Conservation (phyloP, 2,797 vertebrate genomes). For the Vultur gryphus region DNA sequence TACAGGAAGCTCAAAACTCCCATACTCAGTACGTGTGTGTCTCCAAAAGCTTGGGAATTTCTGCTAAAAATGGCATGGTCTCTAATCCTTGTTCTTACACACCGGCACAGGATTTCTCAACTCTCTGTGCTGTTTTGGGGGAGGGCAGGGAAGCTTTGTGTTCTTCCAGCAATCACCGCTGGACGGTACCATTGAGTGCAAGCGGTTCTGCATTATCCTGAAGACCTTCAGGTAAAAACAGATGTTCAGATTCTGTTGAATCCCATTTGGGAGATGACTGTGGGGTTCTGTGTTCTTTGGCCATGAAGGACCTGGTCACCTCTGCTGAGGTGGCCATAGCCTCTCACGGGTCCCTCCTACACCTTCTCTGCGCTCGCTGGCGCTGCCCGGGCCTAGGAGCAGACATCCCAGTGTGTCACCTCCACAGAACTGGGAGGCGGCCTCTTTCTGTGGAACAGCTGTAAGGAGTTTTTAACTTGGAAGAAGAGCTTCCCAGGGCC, state of each 20-base stretch:
- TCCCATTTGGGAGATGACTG: accelerated
- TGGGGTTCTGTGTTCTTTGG: accelerated
- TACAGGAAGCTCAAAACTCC: neutral
- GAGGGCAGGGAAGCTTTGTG: neutral
- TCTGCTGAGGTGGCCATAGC: accelerated
- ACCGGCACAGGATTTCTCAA: neutral
- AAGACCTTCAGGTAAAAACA: neutral
- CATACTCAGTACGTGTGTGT: accelerated
- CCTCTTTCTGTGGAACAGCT: no score
- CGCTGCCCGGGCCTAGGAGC: accelerated
- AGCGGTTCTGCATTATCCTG: neutral
- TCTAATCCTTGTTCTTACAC: neutral
- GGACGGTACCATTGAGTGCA: accelerated
- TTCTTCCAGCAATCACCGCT: neutral
- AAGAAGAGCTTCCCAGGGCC: neutral
- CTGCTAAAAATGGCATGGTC: accelerated
- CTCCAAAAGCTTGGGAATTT: neutral
- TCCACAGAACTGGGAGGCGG: accelerated
- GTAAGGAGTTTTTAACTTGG: neutral
- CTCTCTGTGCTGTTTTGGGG: neutral
- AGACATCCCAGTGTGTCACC: accelerated
- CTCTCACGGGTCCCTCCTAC: accelerated
- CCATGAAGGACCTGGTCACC: accelerated
- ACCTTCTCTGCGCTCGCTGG: accelerated
- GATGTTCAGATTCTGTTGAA: neutral